Percentiles rank a stretch among this genome's conserved stretches.
phyloP scores from a whole-genome alignment of 1,140 invertebrate species.

The Cydia pomonella region DNA sequence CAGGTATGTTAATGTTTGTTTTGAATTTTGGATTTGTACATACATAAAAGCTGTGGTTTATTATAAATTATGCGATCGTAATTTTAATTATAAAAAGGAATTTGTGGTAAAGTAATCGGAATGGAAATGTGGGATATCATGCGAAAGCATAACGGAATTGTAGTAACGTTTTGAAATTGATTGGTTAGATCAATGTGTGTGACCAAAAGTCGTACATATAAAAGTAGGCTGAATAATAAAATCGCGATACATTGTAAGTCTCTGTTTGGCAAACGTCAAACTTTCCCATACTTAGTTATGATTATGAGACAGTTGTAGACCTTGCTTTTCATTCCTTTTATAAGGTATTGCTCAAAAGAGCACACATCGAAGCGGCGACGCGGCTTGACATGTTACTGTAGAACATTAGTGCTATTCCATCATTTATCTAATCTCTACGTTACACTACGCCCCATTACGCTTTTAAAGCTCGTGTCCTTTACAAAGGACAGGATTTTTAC shows the following conservation, averaged over 20 bases:
- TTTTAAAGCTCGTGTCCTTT: background rate
- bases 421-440: conserved; percentile 23
- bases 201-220: background rate
- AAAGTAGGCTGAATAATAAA: background rate
- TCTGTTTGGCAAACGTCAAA: background rate
- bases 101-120: conserved; percentile 2
- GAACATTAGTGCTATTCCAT: conserved; percentile 25
- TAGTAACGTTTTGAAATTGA: background rate
- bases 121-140: background rate
- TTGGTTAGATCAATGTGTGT: background rate
- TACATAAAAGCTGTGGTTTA: background rate
- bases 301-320: background rate
- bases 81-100: background rate
- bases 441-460: conserved; percentile 21
- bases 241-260: background rate
- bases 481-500: conserved; percentile 3
- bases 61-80: background rate
- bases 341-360: conserved; percentile 13
- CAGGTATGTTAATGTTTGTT: background rate
- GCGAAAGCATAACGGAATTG: background rate
- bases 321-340: background rate
- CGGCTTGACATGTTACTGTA: conserved; percentile 23
- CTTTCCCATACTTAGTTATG: background rate
- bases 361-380: conserved; percentile 31
- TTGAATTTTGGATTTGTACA: background rate